Conservation (phyloP, 2,797 vertebrate genomes). For the Semaprochilodus insignis region DNA sequence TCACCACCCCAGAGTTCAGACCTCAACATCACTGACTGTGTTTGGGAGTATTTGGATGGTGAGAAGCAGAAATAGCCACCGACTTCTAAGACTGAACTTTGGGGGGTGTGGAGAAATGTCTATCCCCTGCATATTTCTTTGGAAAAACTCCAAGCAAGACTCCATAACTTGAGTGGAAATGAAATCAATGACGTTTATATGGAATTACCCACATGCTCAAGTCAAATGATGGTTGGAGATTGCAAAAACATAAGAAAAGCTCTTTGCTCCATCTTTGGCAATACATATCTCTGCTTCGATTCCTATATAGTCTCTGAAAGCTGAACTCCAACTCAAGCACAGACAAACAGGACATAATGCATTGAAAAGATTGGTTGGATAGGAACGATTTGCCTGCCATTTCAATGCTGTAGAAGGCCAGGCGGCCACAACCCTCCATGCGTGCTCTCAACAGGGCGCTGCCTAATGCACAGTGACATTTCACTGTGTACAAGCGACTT, state of each 20-base stretch:
- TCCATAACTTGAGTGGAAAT: too few relatives aligned
- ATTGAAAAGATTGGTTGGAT: background rate
- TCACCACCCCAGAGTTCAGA: too few relatives aligned
- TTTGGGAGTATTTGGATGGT: too few relatives aligned
- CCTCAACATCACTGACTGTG: too few relatives aligned
- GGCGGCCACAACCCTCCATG: background rate
- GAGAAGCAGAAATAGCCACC: too few relatives aligned
- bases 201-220: background rate
- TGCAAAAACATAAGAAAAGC: background rate
- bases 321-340: background rate
- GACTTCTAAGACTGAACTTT: too few relatives aligned
- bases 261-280: background rate
- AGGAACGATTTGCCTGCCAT: background rate
- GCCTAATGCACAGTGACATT: constrained; percentile 38
- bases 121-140: too few relatives aligned
- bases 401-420: background rate
- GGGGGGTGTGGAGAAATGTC: too few relatives aligned
- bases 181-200: too few relatives aligned
- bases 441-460: constrained; percentile 2
- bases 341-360: background rate
- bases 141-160: too few relatives aligned
- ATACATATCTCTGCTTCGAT: background rate
- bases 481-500: constrained; percentile 28
- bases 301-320: background rate
- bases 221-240: background rate